Percentiles rank a stretch among this genome's conserved stretches.
Conservation (phyloP, 1,140 invertebrate genomes). For the Drosophila orosa region DNA sequence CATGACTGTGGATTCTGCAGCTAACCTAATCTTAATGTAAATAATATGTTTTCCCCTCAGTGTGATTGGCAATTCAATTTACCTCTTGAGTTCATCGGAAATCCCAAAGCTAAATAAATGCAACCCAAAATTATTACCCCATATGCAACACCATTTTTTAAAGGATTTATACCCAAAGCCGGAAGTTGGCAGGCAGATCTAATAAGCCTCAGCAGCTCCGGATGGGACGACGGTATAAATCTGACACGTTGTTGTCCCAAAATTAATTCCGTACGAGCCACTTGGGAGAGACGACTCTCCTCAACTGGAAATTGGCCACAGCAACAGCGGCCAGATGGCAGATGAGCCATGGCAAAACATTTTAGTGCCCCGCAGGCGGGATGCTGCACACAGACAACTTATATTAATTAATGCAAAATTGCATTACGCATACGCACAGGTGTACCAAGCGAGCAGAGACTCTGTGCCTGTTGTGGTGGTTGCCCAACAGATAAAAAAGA, state of each 20-base stretch:
- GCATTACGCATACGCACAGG: slow-evolving; percentile 80
- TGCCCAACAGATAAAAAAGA: slow-evolving; percentile 55
- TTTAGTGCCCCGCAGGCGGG: slow-evolving; percentile 59
- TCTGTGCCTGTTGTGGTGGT: background rate
- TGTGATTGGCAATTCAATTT: slow-evolving; percentile 32
- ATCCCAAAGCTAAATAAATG: slow-evolving; percentile 4
- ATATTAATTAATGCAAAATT: slow-evolving; percentile 82
- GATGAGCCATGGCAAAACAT: slow-evolving; percentile 63
- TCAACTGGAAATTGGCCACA: slow-evolving; percentile 44
- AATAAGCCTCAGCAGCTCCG: slow-evolving; percentile 37
- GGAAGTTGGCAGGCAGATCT: slow-evolving; percentile 35
- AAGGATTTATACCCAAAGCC: slow-evolving; percentile 22
- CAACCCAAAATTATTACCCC: slow-evolving; percentile 22
- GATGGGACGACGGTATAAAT: slow-evolving; percentile 39
- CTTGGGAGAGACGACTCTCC: slow-evolving; percentile 21
- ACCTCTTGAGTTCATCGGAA: background rate
- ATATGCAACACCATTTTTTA: slow-evolving; percentile 21
- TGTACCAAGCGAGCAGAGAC: slow-evolving; percentile 40
- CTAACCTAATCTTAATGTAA: no score
- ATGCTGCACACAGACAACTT: slow-evolving; percentile 26
- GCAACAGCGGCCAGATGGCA: slow-evolving; percentile 39
- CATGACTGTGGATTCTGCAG: no score
- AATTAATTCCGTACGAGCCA: slow-evolving; percentile 76
- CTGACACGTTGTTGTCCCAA: slow-evolving; percentile 73
- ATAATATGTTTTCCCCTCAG: background rate